Evolutionary conservation across 2,797 vertebrate genomes (phyloP).

Genomic region (Gymnothorax reevesii): DNA sequence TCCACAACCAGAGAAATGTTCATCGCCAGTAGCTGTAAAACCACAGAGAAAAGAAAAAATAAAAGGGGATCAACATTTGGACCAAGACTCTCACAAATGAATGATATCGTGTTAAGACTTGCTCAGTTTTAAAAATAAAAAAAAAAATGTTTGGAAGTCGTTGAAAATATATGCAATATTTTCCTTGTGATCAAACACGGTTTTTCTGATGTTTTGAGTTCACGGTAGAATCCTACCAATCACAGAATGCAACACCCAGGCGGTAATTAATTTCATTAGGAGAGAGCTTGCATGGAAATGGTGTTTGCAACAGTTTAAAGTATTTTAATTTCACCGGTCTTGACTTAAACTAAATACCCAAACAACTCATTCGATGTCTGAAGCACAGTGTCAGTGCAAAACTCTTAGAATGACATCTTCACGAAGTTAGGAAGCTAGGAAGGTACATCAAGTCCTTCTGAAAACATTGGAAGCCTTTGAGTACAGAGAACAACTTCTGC

Average conservation of each 20-base stretch:
- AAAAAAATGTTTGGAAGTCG: neutral
- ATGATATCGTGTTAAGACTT: neutral
- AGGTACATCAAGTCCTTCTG: neutral
- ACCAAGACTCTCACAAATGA: neutral
- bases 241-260: neutral
- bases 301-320: neutral
- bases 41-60: neutral
- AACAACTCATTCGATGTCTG: too few species aligned
- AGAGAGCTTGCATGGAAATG: neutral
- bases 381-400: neutral
- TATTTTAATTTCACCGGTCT: neutral
- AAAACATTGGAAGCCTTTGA: slow-evolving; percentile 2
- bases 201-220: neutral
- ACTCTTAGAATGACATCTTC: neutral
- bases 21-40: neutral
- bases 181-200: neutral
- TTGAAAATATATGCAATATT: neutral
- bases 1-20: neutral
- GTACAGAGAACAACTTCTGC: slow-evolving; percentile 22
- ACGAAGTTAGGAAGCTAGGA: neutral
- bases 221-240: neutral
- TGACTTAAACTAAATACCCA: neutral
- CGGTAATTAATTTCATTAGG: neutral
- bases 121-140: neutral
- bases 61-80: neutral